phyloP scores from a whole-genome alignment of 1,140 invertebrate genomes.

The Zaprionus capensis region DNA sequence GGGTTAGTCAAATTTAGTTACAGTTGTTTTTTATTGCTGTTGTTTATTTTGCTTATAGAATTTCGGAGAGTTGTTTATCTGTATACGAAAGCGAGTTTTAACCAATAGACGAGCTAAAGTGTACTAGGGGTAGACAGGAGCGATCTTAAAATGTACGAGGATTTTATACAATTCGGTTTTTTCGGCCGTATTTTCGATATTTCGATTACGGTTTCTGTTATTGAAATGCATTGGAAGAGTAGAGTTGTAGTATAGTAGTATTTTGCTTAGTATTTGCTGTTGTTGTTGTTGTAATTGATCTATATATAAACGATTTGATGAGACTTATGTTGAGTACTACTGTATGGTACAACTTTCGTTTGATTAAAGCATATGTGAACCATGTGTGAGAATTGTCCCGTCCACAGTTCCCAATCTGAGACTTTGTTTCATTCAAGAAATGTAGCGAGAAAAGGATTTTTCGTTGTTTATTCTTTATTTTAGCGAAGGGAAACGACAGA shows the following conservation, averaged over 20 bases:
- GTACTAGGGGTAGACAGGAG: slow-evolving; percentile 62
- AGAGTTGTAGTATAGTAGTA: slow-evolving; percentile 42
- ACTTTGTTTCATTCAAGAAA: slow-evolving; percentile 78
- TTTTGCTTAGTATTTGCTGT: slow-evolving; percentile 15
- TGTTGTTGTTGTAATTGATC: slow-evolving; percentile 57
- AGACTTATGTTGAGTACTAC: slow-evolving; percentile 51
- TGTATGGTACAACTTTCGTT: slow-evolving; percentile 28
- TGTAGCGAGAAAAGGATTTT: slow-evolving; percentile 42
- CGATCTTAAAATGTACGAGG: slow-evolving; percentile 64
- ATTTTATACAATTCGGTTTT: slow-evolving; percentile 63
- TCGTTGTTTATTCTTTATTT: slow-evolving; percentile 17
- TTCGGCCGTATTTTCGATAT: slow-evolving; percentile 26
- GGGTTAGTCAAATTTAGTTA: slow-evolving; percentile 80
- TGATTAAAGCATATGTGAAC: slow-evolving; percentile 82
- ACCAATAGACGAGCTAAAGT: slow-evolving; percentile 77
- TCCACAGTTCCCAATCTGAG: slow-evolving; percentile 86
- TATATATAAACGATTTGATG: slow-evolving; percentile 68
- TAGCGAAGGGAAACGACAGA: slow-evolving; percentile 77
- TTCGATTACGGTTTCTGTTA: slow-evolving; percentile 47
- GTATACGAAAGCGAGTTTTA: slow-evolving; percentile 54
- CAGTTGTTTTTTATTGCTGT: slow-evolving; percentile 37
- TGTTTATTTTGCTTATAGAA: slow-evolving; percentile 27
- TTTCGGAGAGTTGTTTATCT: slow-evolving; percentile 32
- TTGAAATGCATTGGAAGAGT: slow-evolving; percentile 53
- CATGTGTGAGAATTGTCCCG: slow-evolving; percentile 85